Evolutionary conservation across 2,113 vertebrate species (phyloP).

Genomic region (Pluvialis apricaria): DNA sequence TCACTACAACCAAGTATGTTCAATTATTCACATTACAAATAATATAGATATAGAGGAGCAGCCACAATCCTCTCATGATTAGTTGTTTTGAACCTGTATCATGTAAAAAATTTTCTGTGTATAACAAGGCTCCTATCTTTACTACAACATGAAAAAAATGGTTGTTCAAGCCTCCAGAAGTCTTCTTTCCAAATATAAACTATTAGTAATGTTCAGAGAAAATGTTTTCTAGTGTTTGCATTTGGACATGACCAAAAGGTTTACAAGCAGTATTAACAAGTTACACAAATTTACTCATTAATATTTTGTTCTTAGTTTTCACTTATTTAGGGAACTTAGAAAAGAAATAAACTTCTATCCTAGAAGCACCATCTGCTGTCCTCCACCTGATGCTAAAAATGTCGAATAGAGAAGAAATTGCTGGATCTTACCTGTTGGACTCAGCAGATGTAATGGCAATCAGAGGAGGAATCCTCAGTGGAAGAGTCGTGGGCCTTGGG

Average conservation of each 20-base stretch:
- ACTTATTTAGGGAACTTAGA: not conserved
- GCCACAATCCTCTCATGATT: not conserved
- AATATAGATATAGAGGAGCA: not conserved
- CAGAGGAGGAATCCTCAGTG: constrained; percentile 85
- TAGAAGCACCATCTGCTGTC: not conserved
- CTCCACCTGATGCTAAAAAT: not conserved
- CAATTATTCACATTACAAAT: not conserved
- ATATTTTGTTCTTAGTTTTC: not conserved
- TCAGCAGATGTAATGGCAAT: constrained; percentile 94
- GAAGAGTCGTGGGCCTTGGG: constrained; percentile 84
- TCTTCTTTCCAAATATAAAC: not conserved
- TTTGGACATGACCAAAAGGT: not conserved
- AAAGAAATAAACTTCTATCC: not conserved
- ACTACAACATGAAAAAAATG: not conserved
- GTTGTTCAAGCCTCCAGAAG: not conserved
- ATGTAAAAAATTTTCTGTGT: too few species aligned
- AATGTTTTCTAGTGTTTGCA: not conserved
- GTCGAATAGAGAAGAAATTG: not conserved
- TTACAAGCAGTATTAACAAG: not conserved
- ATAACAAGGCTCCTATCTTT: not conserved
- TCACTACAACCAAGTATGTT: not conserved
- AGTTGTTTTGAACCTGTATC: not conserved
- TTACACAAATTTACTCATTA: not conserved
- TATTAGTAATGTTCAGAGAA: not conserved
- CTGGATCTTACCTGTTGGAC: constrained; percentile 80